phyloP scores from a whole-genome alignment of 2,113 vertebrate species.

The Scartelaos histophorus region DNA sequence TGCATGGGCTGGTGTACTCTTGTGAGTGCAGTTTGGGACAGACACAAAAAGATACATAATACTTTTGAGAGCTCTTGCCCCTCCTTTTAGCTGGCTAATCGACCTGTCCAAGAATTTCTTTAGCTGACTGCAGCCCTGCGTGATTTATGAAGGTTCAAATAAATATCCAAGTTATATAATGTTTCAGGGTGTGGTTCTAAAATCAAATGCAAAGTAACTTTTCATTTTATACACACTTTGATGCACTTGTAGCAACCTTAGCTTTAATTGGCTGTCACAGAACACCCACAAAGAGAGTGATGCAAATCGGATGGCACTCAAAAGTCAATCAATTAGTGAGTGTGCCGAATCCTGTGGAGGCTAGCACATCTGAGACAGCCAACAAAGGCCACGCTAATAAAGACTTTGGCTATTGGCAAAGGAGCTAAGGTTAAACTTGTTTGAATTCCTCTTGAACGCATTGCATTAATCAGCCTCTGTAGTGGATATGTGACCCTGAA shows the following conservation, averaged over 20 bases:
- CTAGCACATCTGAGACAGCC: conserved; percentile 11
- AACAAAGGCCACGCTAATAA: conserved; percentile 43
- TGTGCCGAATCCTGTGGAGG: conserved; percentile 10
- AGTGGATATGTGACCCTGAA: conserved; percentile 20
- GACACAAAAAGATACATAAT: no score
- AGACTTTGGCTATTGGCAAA: conserved; percentile 24
- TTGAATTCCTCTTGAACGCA: conserved; percentile 14
- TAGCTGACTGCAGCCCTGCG: background rate
- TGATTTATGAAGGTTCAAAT: background rate
- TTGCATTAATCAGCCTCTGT: conserved; percentile 34
- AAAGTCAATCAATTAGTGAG: conserved; percentile 13
- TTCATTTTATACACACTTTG: background rate
- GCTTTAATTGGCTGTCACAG: background rate
- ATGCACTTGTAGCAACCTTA: background rate
- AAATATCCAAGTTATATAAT: background rate
- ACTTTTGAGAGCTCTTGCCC: no score
- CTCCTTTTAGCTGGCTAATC: no score
- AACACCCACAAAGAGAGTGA: background rate
- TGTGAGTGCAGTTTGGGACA: no score
- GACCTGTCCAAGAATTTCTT: no score
- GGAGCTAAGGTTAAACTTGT: conserved; percentile 27
- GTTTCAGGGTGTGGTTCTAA: background rate
- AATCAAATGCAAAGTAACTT: background rate
- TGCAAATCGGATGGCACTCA: background rate
- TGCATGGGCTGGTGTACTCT: no score